A percentile compares a stretch with the other conserved stretches of the same genome.
Evolutionary conservation across 2,888 invertebrate species (phyloP).

Genomic region (Synanthedon formicaeformis): DNA sequence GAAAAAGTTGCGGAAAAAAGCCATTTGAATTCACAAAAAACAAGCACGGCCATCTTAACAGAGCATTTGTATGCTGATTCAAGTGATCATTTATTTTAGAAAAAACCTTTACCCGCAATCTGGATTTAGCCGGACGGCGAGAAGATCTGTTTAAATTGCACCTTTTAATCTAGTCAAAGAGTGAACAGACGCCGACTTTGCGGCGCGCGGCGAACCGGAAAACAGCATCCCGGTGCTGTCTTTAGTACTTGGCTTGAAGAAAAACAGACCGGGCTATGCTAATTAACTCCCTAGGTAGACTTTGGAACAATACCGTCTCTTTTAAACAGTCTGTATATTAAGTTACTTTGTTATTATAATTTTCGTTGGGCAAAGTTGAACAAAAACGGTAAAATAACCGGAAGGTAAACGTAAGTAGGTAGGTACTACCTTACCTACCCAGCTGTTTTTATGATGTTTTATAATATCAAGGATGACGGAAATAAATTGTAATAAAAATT

Average conservation of each 20-base stretch:
- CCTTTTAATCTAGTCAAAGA: slow-evolving; percentile 23
- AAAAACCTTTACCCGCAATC: slow-evolving; percentile 13
- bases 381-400: not conserved
- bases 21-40: too few species aligned
- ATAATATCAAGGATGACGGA: too few species aligned
- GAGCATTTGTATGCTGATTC: too few species aligned
- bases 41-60: too few species aligned
- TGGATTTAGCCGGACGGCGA: slow-evolving; percentile 17
- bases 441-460: too few species aligned
- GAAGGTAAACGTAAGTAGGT: too few species aligned
- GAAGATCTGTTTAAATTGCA: slow-evolving; percentile 33
- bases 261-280: slow-evolving; percentile 19
- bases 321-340: slow-evolving; percentile 10
- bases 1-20: too few species aligned
- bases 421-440: too few species aligned
- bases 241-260: slow-evolving; percentile 10
- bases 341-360: slow-evolving; percentile 5
- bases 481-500: too few species aligned
- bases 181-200: slow-evolving; percentile 17
- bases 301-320: slow-evolving; percentile 10
- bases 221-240: slow-evolving; percentile 19
- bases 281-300: slow-evolving; percentile 19
- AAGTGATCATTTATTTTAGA: slow-evolving; percentile 7
- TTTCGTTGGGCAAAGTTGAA: not conserved
- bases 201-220: slow-evolving; percentile 21